Percentiles rank a stretch among this genome's conserved stretches.
phyloP scores from a whole-genome alignment of 2,888 invertebrate species.

The Bugulina stolonifera region DNA sequence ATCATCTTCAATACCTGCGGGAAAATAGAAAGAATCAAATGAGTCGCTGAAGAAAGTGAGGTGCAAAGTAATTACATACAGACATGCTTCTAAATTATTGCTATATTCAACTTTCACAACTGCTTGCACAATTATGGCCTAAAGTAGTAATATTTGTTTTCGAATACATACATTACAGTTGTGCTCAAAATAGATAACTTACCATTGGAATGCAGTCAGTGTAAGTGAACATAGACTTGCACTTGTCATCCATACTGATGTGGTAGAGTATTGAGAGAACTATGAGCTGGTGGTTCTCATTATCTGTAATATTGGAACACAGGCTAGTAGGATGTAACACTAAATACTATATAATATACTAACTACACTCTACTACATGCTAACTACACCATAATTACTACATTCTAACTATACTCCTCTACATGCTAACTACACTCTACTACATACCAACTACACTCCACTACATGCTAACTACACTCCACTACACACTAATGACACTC shows the following conservation, averaged over 20 bases:
- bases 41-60: too few species aligned
- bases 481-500: not conserved
- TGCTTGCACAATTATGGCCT: too few species aligned
- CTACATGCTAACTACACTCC: not conserved
- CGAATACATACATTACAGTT: too few species aligned
- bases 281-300: conserved; percentile 52
- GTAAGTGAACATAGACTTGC: conserved; percentile 85
- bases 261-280: conserved; percentile 68
- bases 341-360: not conserved
- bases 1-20: conserved; percentile 54
- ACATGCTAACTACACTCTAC: not conserved
- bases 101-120: too few species aligned
- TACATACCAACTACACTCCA: not conserved
- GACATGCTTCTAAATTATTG: too few species aligned
- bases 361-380: not conserved
- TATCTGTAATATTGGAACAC: conserved; percentile 42
- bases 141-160: too few species aligned
- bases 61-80: too few species aligned
- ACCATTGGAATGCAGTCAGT: conserved; percentile 79
- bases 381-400: not conserved
- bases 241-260: conserved; percentile 87
- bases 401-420: not conserved
- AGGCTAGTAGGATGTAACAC: not conserved
- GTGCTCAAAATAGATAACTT: too few species aligned
- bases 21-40: too few species aligned